Evolutionary conservation across 2,113 vertebrate genomes (phyloP).

Genomic region (Pteronura brasiliensis): DNA sequence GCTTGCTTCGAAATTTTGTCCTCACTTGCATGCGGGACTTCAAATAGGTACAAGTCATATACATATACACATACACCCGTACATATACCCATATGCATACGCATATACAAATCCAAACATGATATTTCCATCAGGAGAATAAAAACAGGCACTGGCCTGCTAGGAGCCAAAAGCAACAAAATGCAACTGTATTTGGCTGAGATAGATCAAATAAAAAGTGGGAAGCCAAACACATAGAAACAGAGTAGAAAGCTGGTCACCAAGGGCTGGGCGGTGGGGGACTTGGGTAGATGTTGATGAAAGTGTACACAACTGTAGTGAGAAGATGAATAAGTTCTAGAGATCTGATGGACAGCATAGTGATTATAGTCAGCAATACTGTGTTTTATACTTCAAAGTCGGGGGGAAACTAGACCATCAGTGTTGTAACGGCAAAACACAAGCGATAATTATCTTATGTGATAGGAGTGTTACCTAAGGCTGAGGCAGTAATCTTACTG

Average conservation of each 20-base stretch:
- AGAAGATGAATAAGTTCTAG: background rate
- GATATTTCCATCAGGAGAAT: background rate
- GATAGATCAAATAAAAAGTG: background rate
- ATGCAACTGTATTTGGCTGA: background rate
- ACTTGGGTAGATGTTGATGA: background rate
- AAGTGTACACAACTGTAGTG: background rate
- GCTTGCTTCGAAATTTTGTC: background rate
- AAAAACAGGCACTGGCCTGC: background rate
- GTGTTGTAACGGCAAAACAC: background rate
- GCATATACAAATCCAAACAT: background rate
- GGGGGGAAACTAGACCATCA: background rate
- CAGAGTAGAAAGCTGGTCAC: background rate
- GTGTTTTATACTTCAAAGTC: background rate
- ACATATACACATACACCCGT: background rate
- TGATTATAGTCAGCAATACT: background rate
- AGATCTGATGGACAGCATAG: background rate
- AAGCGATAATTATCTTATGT: background rate
- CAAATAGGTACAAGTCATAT: background rate
- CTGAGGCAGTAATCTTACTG: background rate
- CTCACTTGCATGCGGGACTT: background rate
- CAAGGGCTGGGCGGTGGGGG: background rate
- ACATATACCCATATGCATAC: background rate
- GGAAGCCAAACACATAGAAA: background rate
- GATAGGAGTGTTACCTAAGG: background rate
- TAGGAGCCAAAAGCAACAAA: background rate